Evolutionary conservation across 2,113 vertebrate genomes (phyloP).

Genomic region (Daubentonia madagascariensis): DNA sequence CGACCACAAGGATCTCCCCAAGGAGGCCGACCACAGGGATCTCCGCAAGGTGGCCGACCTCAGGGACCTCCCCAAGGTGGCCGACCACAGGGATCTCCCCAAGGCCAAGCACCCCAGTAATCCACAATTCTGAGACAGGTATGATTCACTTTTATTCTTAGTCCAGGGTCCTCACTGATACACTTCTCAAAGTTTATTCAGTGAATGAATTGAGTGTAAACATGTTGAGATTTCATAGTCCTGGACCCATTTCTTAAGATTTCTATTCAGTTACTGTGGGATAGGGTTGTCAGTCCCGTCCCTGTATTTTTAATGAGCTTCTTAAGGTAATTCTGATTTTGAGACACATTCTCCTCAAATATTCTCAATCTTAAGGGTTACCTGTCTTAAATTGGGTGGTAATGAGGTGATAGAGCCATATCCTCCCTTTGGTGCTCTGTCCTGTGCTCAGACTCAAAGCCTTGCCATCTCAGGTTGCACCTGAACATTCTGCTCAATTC

Average conservation of each 20-base stretch:
- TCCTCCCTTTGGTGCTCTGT: background rate
- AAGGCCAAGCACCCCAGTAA: background rate
- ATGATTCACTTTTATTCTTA: background rate
- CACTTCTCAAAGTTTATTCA: background rate
- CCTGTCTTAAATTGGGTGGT: too few species aligned
- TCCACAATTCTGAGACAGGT: background rate
- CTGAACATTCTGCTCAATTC: background rate
- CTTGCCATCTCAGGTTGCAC: background rate
- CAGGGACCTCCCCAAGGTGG: background rate
- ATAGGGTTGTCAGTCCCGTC: background rate
- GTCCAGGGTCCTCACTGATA: background rate
- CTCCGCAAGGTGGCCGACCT: too few species aligned
- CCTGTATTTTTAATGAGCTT: background rate
- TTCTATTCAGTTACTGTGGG: background rate
- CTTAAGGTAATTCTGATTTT: background rate
- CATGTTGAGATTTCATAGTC: background rate
- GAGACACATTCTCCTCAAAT: too few species aligned
- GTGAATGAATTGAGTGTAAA: background rate
- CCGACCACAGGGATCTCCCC: background rate
- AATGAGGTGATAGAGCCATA: background rate
- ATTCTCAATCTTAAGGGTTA: too few species aligned
- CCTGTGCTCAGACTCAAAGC: background rate
- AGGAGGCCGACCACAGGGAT: background rate
- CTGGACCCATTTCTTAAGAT: background rate
- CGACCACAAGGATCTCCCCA: background rate